Percentiles rank a stretch among this genome's conserved stretches.
Conservation (phyloP, 2,113 vertebrate species). For the Rhabdomys dilectus region DNA sequence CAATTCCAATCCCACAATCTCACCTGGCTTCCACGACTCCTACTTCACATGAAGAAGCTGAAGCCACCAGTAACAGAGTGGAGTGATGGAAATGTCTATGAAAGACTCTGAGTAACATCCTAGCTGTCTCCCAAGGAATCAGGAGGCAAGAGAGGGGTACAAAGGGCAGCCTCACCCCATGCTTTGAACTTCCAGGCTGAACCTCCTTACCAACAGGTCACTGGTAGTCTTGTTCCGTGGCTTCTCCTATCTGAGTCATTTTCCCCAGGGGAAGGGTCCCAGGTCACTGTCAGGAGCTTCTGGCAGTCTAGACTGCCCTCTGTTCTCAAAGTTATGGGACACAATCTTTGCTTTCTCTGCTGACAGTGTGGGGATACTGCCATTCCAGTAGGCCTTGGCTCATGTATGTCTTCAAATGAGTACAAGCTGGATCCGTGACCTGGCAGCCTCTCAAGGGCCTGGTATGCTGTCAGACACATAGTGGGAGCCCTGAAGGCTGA, state of each 20-base stretch:
- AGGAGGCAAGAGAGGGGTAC: neutral
- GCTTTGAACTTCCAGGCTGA: neutral
- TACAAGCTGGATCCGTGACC: neutral
- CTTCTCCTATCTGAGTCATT: neutral
- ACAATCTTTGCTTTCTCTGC: neutral
- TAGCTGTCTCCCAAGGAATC: neutral
- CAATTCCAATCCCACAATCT: neutral
- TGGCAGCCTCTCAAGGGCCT: too few relatives aligned
- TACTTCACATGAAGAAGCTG: too few relatives aligned
- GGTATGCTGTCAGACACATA: fast-evolving
- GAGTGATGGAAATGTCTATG: neutral
- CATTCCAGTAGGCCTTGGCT: neutral
- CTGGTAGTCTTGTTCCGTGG: neutral
- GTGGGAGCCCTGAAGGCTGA: neutral
- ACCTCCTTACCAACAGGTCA: neutral
- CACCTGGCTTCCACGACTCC: neutral
- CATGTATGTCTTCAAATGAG: neutral
- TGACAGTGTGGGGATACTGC: neutral
- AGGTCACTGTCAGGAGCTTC: neutral
- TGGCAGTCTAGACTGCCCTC: neutral
- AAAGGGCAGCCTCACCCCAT: neutral
- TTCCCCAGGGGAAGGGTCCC: neutral
- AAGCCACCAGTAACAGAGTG: neutral
- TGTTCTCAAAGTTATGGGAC: neutral
- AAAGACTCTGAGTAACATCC: neutral